Evolutionary conservation across 2,888 invertebrate genomes (phyloP).

Genomic region (Neocrepidodera transversa): DNA sequence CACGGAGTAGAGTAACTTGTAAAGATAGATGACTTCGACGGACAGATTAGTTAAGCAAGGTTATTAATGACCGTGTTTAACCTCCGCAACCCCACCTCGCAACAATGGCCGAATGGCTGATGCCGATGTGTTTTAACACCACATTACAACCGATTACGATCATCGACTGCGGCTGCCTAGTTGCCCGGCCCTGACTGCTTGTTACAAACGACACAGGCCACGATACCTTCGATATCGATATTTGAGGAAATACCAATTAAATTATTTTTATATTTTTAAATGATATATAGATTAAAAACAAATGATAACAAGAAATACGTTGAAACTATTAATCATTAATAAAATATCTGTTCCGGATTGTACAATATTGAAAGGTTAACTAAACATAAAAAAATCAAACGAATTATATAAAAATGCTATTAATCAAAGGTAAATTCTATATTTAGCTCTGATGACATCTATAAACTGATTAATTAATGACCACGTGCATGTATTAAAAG

Average conservation of each 20-base stretch:
- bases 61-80: conserved; percentile 71
- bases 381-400: no score
- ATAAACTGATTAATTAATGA: conserved; percentile 10
- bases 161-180: conserved; percentile 1
- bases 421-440: not conserved
- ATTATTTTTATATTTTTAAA: no score
- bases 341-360: no score
- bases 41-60: conserved; percentile 70
- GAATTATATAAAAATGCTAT: not conserved
- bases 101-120: conserved; percentile 56
- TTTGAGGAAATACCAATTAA: no score
- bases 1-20: conserved; percentile 58
- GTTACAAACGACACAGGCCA: not conserved
- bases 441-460: not conserved
- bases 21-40: conserved; percentile 64
- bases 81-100: conserved; percentile 63
- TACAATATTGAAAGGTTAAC: no score
- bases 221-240: no score
- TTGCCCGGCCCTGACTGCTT: not conserved
- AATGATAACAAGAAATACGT: no score
- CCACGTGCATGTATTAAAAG: conserved; percentile 6
- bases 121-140: conserved; percentile 58
- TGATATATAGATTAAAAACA: no score
- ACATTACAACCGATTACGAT: conserved; percentile 60
- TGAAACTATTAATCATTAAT: no score